These are phyloP conservation scores for Nasonia vitripennis DNA, from an alignment of 1,140 invertebrate genomes.

Conservation along the genomic window DNA sequence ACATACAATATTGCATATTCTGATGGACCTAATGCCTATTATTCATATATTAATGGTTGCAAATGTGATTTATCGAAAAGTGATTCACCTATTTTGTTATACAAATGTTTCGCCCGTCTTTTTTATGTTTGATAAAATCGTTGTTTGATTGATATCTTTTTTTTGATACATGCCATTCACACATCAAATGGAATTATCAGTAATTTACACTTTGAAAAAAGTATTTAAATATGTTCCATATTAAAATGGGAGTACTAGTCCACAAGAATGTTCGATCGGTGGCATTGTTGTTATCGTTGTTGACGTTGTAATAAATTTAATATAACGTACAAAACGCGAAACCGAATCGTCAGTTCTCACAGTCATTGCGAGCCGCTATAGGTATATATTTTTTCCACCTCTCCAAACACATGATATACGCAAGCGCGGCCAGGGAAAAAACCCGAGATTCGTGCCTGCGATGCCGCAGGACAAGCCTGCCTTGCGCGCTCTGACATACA, in stretches of 20 bases:
- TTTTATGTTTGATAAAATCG: slow-evolving; percentile 39
- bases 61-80: background rate
- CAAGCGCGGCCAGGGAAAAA: background rate
- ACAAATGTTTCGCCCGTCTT: background rate
- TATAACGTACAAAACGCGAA: slow-evolving; percentile 16
- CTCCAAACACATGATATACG: background rate
- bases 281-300: slow-evolving; percentile 31
- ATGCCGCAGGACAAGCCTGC: background rate
- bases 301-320: slow-evolving; percentile 43
- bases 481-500: background rate
- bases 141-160: background rate
- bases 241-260: slow-evolving; percentile 4
- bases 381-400: background rate
- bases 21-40: background rate
- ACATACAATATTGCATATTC: background rate
- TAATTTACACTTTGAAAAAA: background rate
- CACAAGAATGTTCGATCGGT: slow-evolving; percentile 3
- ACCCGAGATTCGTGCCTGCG: background rate
- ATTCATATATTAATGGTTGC: background rate
- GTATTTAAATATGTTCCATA: background rate
- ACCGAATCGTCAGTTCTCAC: background rate
- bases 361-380: no score
- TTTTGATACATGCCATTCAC: slow-evolving; percentile 24
- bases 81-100: background rate
- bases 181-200: background rate